phyloP scores from a whole-genome alignment of 2,888 invertebrate genomes.

The Heteromyza rotundicornis region DNA sequence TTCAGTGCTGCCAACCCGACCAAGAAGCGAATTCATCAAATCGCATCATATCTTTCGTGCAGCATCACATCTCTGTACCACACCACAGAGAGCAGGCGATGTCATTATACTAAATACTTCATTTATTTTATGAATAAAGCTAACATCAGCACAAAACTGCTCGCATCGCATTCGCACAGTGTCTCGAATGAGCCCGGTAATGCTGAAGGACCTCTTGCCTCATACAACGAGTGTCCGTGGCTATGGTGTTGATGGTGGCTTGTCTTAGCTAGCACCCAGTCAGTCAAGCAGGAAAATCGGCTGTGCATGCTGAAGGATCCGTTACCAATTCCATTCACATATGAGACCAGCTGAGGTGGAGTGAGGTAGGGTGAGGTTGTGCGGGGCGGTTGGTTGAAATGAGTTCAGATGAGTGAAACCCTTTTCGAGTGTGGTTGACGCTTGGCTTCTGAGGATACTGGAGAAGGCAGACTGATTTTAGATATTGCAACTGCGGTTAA shows the following conservation, averaged over 20 bases:
- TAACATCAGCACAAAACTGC: not conserved
- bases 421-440: too few relatives aligned
- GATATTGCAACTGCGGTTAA: slow-evolving; percentile 11
- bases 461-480: slow-evolving; percentile 15
- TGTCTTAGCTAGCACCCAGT: not conserved
- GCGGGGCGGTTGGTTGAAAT: too few relatives aligned
- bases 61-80: too few relatives aligned
- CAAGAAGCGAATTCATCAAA: too few relatives aligned
- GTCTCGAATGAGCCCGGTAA: too few relatives aligned
- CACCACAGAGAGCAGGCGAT: too few relatives aligned
- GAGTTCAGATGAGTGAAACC: too few relatives aligned
- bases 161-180: not conserved
- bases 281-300: not conserved
- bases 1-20: slow-evolving; percentile 18
- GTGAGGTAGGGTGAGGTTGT: not conserved
- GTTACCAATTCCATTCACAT: slow-evolving; percentile 1
- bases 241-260: too few relatives aligned
- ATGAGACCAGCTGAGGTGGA: not conserved
- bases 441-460: slow-evolving; percentile 9
- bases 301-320: slow-evolving; percentile 13
- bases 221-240: too few relatives aligned
- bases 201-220: too few relatives aligned
- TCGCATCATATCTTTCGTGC: too few relatives aligned
- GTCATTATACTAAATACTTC: slow-evolving; percentile 44
- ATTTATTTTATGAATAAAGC: slow-evolving; percentile 52